Percentiles rank a stretch among this genome's conserved stretches.
These are phyloP conservation scores for Albula goreensis DNA, from an alignment of 2,113 vertebrate species.

Conservation along the genomic window DNA sequence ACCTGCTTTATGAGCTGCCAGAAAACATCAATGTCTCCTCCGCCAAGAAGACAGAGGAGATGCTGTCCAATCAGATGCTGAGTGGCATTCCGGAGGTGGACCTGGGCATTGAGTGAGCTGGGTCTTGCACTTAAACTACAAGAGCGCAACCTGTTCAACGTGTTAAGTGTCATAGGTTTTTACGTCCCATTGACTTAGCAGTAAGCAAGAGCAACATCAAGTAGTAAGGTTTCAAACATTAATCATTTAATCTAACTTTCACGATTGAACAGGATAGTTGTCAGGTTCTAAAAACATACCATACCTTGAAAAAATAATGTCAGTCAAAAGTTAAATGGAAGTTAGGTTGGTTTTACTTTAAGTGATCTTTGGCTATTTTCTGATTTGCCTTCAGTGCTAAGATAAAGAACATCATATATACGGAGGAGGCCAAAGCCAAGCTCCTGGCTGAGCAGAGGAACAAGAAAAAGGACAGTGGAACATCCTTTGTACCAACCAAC, in stretches of 20 bases:
- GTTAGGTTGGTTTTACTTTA: not conserved
- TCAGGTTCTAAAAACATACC: not conserved
- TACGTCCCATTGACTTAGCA: not conserved
- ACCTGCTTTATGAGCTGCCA: conserved; percentile 90
- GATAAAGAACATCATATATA: conserved; percentile 96
- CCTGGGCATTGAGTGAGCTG: conserved; percentile 89
- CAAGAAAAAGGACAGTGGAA: conserved; percentile 93
- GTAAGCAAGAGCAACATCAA: not conserved
- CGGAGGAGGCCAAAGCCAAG: conserved; percentile 94
- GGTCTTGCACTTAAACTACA: not conserved
- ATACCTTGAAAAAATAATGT: not conserved
- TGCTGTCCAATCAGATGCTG: conserved; percentile 99
- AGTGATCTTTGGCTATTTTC: not conserved
- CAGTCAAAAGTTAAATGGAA: not conserved
- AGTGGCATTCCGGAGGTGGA: conserved; percentile 97
- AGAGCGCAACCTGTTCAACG: not conserved
- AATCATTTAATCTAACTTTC: not conserved
- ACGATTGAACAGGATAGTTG: not conserved
- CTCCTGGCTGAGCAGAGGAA: conserved; percentile 93
- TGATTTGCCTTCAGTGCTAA: conserved; percentile 77
- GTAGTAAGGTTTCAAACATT: not conserved
- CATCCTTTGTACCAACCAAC: conserved; percentile 96
- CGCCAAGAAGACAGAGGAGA: conserved; percentile 96
- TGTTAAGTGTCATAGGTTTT: not conserved
- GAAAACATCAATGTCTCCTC: conserved; percentile 93